phyloP scores from a whole-genome alignment of 2,888 invertebrate genomes.

The Drosophila fungiperda region DNA sequence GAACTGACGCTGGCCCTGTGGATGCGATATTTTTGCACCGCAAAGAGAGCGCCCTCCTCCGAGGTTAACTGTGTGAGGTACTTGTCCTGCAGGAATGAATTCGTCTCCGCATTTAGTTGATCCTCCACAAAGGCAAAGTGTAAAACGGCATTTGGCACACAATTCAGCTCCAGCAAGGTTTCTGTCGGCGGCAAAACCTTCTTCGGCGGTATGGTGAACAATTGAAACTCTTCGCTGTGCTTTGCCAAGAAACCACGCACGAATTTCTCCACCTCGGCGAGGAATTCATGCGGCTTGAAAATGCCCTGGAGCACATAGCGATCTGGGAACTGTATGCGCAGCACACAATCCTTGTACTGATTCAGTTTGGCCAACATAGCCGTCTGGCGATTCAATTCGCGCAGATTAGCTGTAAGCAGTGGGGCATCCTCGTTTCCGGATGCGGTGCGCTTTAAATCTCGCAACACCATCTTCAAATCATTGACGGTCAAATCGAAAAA shows the following conservation, averaged over 20 bases:
- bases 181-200: constrained; percentile 87
- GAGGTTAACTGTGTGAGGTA: constrained; percentile 88
- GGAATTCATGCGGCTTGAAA: constrained; percentile 91
- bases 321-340: constrained; percentile 95
- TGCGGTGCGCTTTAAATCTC: constrained; percentile 89
- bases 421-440: constrained; percentile 90
- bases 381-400: constrained; percentile 87
- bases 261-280: constrained; percentile 90
- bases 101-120: constrained; percentile 28
- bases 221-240: constrained; percentile 89
- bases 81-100: constrained; percentile 87
- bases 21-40: constrained; percentile 88
- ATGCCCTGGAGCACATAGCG: constrained; percentile 93
- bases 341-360: constrained; percentile 91
- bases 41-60: constrained; percentile 88
- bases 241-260: constrained; percentile 89
- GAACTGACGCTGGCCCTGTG: constrained; percentile 40
- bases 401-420: constrained; percentile 88
- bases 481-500: constrained; percentile 94
- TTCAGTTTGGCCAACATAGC: constrained; percentile 87
- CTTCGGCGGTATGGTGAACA: constrained; percentile 95
- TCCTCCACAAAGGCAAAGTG: constrained; percentile 88
- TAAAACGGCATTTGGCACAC: constrained; percentile 92
- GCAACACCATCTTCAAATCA: constrained; percentile 91
- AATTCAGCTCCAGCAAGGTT: constrained; percentile 90